Conservation (phyloP, 2,113 vertebrate species). For the Tachysurus vachellii region DNA sequence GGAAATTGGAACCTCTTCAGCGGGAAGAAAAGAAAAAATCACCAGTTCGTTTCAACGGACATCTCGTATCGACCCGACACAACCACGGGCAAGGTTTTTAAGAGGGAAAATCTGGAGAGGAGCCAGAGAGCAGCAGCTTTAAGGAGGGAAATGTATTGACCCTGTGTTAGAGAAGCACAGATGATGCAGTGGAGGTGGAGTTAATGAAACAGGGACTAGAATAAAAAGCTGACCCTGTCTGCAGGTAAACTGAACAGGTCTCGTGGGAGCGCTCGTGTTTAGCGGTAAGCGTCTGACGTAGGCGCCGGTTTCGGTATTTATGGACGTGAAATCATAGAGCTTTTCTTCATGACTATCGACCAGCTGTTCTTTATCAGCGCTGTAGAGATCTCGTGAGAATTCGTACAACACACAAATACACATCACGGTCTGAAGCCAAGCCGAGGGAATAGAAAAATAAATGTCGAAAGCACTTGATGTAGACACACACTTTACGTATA, state of each 20-base stretch:
- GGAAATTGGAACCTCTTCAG: neutral
- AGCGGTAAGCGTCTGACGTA: neutral
- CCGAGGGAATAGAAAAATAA: neutral
- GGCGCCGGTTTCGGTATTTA: neutral
- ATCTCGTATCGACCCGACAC: constrained; percentile 1
- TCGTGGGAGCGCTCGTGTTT: neutral
- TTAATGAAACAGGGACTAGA: constrained; percentile 15
- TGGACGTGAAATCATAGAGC: neutral
- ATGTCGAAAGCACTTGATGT: neutral
- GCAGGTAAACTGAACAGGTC: constrained; percentile 13
- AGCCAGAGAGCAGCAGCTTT: neutral
- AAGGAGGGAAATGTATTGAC: constrained; percentile 11
- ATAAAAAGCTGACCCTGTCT: constrained; percentile 5
- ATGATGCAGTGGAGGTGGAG: constrained; percentile 14
- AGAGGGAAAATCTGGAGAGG: neutral
- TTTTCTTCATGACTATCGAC: neutral
- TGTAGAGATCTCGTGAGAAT: neutral
- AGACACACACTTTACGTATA: neutral
- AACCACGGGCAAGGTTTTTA: neutral
- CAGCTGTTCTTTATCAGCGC: neutral
- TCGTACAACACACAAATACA: too few species aligned
- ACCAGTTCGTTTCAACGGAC: neutral
- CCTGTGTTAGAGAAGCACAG: constrained; percentile 15
- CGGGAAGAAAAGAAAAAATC: neutral
- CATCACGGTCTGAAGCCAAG: neutral